phyloP scores from a whole-genome alignment of 2,888 invertebrate genomes.

The Zygaena filipendulae region DNA sequence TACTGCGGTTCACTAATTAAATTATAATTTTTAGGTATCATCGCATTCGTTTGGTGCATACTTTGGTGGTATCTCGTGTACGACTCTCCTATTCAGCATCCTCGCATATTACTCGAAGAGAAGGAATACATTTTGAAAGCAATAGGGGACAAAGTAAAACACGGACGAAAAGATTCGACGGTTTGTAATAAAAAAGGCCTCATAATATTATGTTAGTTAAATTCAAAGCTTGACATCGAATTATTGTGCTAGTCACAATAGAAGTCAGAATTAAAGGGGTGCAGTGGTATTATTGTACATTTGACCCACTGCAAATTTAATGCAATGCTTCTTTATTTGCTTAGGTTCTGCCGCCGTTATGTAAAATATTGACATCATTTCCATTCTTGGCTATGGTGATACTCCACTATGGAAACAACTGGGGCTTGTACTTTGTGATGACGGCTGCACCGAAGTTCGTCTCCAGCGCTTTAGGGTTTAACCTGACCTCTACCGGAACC shows the following conservation, averaged over 20 bases:
- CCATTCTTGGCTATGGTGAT: constrained; percentile 76
- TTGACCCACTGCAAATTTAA: too few relatives aligned
- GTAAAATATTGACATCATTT: constrained; percentile 70
- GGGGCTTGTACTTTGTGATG: constrained; percentile 80
- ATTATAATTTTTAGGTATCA: constrained; percentile 52
- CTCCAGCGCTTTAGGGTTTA: constrained; percentile 77
- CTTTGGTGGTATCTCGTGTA: constrained; percentile 71
- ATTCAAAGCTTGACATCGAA: too few relatives aligned
- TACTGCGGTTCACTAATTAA: too few relatives aligned
- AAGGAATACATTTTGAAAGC: constrained; percentile 71
- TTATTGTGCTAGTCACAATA: too few relatives aligned
- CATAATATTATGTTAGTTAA: constrained; percentile 17
- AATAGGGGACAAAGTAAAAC: constrained; percentile 66
- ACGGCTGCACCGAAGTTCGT: constrained; percentile 82
- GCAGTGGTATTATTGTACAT: too few relatives aligned
- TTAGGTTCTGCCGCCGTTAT: constrained; percentile 75
- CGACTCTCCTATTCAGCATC: constrained; percentile 73
- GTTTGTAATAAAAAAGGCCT: constrained; percentile 1
- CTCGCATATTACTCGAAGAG: constrained; percentile 70
- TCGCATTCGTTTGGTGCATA: constrained; percentile 63
- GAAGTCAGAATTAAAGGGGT: too few relatives aligned
- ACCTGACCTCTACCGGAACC: constrained; percentile 76
- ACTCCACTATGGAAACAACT: constrained; percentile 80
- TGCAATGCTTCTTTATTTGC: too few relatives aligned
- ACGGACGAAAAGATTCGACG: constrained; percentile 41